phyloP scores from a whole-genome alignment of 2,888 invertebrate species.

The Eristalis intricaria region DNA sequence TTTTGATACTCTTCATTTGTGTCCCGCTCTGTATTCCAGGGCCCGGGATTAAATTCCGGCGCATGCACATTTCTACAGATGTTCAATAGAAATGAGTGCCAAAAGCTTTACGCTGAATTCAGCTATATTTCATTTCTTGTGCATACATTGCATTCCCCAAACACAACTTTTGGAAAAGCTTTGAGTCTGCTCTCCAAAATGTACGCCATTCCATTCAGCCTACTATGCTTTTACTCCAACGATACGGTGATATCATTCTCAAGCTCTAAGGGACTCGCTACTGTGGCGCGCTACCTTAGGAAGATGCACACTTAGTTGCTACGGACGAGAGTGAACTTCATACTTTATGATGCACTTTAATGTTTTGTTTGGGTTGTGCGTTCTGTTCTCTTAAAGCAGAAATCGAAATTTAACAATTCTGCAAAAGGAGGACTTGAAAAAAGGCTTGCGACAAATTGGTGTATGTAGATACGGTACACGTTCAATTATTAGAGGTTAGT shows the following conservation, averaged over 20 bases:
- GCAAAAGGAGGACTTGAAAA: slow-evolving; percentile 24
- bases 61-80: slow-evolving; percentile 32
- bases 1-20: slow-evolving; percentile 35
- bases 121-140: slow-evolving; percentile 8
- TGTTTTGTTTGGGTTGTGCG: slow-evolving; percentile 50
- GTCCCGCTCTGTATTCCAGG: slow-evolving; percentile 62
- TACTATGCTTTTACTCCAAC: neutral
- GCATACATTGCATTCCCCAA: slow-evolving; percentile 31
- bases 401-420: slow-evolving; percentile 51
- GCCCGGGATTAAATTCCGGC: slow-evolving; percentile 56
- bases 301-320: slow-evolving; percentile 28
- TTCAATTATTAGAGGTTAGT: slow-evolving; percentile 67
- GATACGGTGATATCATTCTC: slow-evolving; percentile 46
- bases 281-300: neutral
- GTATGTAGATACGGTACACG: slow-evolving; percentile 54
- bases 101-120: slow-evolving; percentile 48
- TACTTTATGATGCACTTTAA: slow-evolving; percentile 58
- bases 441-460: slow-evolving; percentile 56
- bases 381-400: slow-evolving; percentile 59
- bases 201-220: slow-evolving; percentile 53
- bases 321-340: slow-evolving; percentile 32
- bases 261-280: slow-evolving; percentile 19
- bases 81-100: slow-evolving; percentile 21
- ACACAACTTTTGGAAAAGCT: slow-evolving; percentile 10
- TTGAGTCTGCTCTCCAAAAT: neutral